A percentile compares a stretch with the other conserved stretches of the same genome.
Conservation (phyloP, 92 coral and sea anemone species). For the Montipora capitata region DNA sequence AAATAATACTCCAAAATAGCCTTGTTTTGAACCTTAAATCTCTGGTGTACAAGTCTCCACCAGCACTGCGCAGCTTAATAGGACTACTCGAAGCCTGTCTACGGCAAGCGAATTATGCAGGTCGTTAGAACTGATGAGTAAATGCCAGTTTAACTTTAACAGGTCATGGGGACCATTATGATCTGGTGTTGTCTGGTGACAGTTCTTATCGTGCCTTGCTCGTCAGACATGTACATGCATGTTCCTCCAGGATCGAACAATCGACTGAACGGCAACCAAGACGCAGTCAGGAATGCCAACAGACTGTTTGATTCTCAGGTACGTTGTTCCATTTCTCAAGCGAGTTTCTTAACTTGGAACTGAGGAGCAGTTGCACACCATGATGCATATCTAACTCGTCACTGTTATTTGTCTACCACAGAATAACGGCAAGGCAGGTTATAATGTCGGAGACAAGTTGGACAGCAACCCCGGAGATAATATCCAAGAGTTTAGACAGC, state of each 20-base stretch:
- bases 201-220: conserved; percentile 4
- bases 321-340: not conserved
- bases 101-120: too few relatives aligned
- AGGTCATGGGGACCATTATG: conserved; percentile 1
- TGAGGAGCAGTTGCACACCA: not conserved
- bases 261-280: conserved; percentile 38
- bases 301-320: conserved; percentile 78
- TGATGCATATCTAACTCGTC: not conserved
- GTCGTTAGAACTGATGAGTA: not conserved
- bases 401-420: not conserved
- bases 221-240: conserved; percentile 64
- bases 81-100: too few relatives aligned
- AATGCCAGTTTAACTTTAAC: not conserved
- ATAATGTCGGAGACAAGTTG: conserved; percentile 69
- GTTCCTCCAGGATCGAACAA: conserved; percentile 60
- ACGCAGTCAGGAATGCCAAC: conserved; percentile 67
- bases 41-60: too few relatives aligned
- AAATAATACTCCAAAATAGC: too few relatives aligned
- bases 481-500: conserved; percentile 46
- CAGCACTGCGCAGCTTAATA: too few relatives aligned
- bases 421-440: conserved; percentile 77
- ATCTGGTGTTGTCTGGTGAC: conserved; percentile 6
- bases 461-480: conserved; percentile 48
- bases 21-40: too few relatives aligned
- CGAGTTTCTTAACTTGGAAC: too few relatives aligned